Conservation (phyloP, 2,797 vertebrate species). For the Sebastes steindachneri region DNA sequence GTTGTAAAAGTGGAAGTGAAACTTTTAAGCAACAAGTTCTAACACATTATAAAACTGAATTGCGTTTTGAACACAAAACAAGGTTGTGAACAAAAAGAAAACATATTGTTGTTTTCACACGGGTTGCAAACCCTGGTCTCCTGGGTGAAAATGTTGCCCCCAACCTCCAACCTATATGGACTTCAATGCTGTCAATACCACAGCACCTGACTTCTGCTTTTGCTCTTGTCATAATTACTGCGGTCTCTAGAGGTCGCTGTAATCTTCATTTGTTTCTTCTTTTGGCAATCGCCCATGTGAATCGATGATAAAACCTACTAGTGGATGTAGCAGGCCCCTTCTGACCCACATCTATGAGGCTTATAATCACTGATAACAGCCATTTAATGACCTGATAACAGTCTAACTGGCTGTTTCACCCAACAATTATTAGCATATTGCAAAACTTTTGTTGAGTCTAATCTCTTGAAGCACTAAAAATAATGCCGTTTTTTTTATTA, state of each 20-base stretch:
- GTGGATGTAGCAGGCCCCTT: not conserved
- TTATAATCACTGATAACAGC: not conserved
- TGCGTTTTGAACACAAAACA: no score
- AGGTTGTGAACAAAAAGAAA: rapidly evolving
- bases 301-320: not conserved
- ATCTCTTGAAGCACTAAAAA: not conserved
- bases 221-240: no score
- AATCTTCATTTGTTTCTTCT: not conserved
- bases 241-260: no score
- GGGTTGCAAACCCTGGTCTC: no score
- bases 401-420: not conserved
- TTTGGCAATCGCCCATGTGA: not conserved
- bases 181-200: no score
- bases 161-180: no score
- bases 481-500: not conserved
- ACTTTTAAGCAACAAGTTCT: no score
- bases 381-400: not conserved
- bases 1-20: not conserved
- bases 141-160: no score
- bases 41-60: no score
- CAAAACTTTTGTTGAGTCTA: not conserved
- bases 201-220: no score
- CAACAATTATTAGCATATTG: not conserved
- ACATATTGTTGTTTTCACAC: no score
- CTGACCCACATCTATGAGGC: not conserved